Conservation (phyloP, 2,797 vertebrate genomes). For the Sebastes trivittatus region DNA sequence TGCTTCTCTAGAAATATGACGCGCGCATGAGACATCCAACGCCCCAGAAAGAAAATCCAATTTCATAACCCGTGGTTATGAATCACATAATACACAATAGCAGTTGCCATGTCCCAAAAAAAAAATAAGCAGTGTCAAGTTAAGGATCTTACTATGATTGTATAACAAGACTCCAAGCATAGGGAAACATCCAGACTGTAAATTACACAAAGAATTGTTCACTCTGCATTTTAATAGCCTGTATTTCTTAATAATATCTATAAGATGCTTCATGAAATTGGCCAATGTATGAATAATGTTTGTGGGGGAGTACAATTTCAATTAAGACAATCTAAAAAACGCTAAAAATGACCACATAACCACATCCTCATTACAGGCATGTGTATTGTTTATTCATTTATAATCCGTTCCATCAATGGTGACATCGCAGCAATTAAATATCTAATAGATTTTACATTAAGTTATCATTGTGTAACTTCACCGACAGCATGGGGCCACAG, state of each 20-base stretch:
- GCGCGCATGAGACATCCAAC: background rate
- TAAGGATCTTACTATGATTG: background rate
- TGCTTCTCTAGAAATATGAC: conserved; percentile 49
- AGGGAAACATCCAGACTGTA: conserved; percentile 1
- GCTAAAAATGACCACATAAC: background rate
- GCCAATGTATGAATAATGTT: background rate
- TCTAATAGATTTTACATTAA: background rate
- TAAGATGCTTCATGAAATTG: conserved; percentile 6
- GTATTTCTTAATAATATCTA: conserved; percentile 9
- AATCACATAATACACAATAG: conserved; percentile 23
- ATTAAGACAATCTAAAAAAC: background rate
- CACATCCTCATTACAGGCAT: conserved; percentile 18
- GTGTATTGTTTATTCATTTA: conserved; percentile 14
- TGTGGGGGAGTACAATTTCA: conserved; percentile 5
- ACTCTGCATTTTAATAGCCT: background rate
- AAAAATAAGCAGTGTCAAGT: conserved; percentile 13
- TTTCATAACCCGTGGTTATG: background rate
- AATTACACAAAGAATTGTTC: background rate
- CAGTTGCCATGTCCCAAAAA: conserved; percentile 2
- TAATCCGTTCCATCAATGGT: conserved; percentile 8
- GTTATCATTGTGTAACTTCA: background rate
- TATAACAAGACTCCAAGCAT: background rate
- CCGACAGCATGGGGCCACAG: background rate
- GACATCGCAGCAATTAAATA: conserved; percentile 10
- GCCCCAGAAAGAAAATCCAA: background rate